Base-by-base conservation (phyloP, 2,888 invertebrate species). In the Leptopterna dolabrata region DNA sequence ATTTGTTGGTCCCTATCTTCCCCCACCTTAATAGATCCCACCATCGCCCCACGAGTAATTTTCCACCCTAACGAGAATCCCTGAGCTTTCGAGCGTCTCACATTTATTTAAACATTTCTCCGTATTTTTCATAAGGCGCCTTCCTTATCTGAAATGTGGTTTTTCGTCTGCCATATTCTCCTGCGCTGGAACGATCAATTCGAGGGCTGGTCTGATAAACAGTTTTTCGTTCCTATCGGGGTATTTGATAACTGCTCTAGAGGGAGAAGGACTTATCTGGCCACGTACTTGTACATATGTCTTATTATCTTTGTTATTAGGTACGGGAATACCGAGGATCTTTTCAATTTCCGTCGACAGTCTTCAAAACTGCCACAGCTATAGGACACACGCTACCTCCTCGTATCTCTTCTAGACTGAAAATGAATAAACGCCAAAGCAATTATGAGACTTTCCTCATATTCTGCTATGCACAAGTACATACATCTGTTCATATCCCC, bases 21-120 rank as follows among this genome's bases (percentile, higher is more conserved):
- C 83, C 43, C 41, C 83, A 63, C 83, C 71, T 70, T 83, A 83
- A 83, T 83, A 83, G 83, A 70, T 83, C 70, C 71, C 41, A 41
- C 83, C 83, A 83, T 83, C 83, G 27, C 83, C 47, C 83, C 41
- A 14, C 19, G 41, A 83, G 83, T 83, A 83, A 83, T 83, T 70
- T 83, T 83, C 83, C 70, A 41, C 70, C 83, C 83, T 83, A 83
- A 83, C 83, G 63, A 71, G 83, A 83, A 83, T 83, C 83, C 71
- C 70, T 41, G 43, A 63, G 36, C 70, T 83, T 81, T 83, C 83
- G 47, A 71, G 41, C 83, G 43, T 71, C 83, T 63, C 83, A 47
- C 83, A 83, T 83, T 83, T 83, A 83, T 83, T 83, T 70, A 63
- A 83, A 83, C 71, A 83, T 36, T 70, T 29, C 70, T 83, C 36